Evolutionary conservation across 2,888 invertebrate species (phyloP).

Genomic region (Apotomis capreana): DNA sequence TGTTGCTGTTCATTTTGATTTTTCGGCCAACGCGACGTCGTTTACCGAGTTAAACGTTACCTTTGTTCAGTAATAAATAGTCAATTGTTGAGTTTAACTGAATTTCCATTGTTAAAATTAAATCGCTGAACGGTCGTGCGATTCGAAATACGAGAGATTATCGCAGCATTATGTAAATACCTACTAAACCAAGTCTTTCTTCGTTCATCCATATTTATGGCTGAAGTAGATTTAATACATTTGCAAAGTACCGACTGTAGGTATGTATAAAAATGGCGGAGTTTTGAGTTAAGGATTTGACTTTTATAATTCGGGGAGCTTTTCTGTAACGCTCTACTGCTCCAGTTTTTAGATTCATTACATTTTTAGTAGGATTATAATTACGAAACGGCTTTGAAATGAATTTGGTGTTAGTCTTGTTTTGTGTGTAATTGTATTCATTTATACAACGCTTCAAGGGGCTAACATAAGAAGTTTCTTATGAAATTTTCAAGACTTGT

Average conservation of each 20-base stretch:
- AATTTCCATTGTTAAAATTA: slow-evolving; percentile 26
- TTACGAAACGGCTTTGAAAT: neutral
- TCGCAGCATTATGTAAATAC: slow-evolving; percentile 48
- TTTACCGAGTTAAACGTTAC: slow-evolving; percentile 34
- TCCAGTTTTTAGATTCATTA: neutral
- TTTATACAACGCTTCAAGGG: neutral
- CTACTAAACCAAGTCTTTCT: slow-evolving; percentile 41
- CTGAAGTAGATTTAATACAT: slow-evolving; percentile 35
- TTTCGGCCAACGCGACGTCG: slow-evolving; percentile 27
- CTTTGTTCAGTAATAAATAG: slow-evolving; percentile 25
- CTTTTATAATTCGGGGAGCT: neutral
- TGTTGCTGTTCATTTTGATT: slow-evolving; percentile 39
- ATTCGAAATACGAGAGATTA: slow-evolving; percentile 45
- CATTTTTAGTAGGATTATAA: neutral
- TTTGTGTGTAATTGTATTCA: neutral
- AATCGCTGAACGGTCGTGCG: slow-evolving; percentile 25
- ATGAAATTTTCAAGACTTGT: too few relatives aligned
- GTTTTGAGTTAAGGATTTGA: slow-evolving; percentile 13
- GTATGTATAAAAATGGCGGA: slow-evolving; percentile 1
- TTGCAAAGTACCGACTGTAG: neutral
- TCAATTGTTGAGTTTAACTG: slow-evolving; percentile 22
- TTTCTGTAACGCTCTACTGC: neutral
- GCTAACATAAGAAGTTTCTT: too few relatives aligned
- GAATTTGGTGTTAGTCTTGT: neutral
- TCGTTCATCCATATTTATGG: slow-evolving; percentile 46